phyloP scores from a whole-genome alignment of 1,140 invertebrate genomes.

The Batillaria attramentaria region DNA sequence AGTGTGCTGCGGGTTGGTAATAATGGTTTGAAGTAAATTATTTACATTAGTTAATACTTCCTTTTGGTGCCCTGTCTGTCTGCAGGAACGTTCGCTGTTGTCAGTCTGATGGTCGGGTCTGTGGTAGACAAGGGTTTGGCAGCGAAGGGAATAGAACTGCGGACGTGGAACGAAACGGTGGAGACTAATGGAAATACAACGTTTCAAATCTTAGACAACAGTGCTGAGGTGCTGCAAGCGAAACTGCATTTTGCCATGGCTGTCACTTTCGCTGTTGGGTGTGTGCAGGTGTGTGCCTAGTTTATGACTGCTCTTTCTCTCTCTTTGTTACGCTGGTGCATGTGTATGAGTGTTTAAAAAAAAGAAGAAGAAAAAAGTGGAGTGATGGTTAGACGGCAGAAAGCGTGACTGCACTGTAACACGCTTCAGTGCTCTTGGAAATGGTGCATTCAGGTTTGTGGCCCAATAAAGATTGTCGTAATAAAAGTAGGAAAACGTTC shows the following conservation, averaged over 20 bases:
- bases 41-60: background rate
- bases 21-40: too few species aligned
- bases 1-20: too few species aligned
- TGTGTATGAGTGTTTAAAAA: too few species aligned
- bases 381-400: too few species aligned
- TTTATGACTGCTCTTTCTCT: too few species aligned
- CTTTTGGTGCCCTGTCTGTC: background rate
- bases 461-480: too few species aligned
- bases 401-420: too few species aligned
- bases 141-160: slow-evolving; percentile 31
- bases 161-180: slow-evolving; percentile 33
- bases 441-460: too few species aligned
- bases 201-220: slow-evolving; percentile 24
- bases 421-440: too few species aligned
- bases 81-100: slow-evolving; percentile 72
- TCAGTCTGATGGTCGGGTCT: slow-evolving; percentile 71
- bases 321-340: too few species aligned
- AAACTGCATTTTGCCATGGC: slow-evolving; percentile 60
- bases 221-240: slow-evolving; percentile 29
- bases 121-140: slow-evolving; percentile 61
- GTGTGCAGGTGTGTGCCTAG: slow-evolving; percentile 60
- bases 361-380: too few species aligned
- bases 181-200: slow-evolving; percentile 14
- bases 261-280: slow-evolving; percentile 58
- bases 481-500: too few species aligned